Evolutionary conservation across 2,113 vertebrate genomes (phyloP).

Genomic region (Periophthalmus modestus): DNA sequence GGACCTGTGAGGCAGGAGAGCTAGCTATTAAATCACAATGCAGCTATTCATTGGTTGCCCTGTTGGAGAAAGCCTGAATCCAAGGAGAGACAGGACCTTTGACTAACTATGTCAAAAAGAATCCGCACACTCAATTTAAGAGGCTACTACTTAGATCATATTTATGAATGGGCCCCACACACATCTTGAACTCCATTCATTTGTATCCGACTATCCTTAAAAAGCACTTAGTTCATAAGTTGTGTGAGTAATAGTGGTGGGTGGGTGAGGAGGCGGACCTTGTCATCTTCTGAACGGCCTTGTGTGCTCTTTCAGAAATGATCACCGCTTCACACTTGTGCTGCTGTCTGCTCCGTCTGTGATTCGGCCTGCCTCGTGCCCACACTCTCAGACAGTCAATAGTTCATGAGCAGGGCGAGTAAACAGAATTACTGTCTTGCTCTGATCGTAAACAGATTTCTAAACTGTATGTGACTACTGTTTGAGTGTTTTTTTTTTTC

Average conservation of each 20-base stretch:
- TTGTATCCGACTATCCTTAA: constrained; percentile 22
- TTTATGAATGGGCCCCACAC: neutral
- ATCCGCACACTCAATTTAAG: neutral
- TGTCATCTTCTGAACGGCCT: constrained; percentile 5
- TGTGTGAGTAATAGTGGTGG: neutral
- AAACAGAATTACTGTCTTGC: neutral
- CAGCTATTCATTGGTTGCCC: neutral
- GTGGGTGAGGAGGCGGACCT: neutral
- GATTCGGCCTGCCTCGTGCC: neutral
- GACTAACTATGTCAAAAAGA: neutral
- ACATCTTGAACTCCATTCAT: constrained; percentile 7
- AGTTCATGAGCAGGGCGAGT: neutral
- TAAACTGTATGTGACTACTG: neutral
- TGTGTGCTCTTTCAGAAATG: neutral
- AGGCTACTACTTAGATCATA: neutral
- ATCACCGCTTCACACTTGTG: neutral
- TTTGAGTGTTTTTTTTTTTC: no score
- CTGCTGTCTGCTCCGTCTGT: constrained; percentile 9
- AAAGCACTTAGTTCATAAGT: constrained; percentile 5
- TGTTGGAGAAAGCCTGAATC: neutral
- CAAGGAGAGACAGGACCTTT: neutral
- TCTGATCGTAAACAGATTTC: neutral
- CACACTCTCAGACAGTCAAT: neutral
- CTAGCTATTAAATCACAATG: neutral
- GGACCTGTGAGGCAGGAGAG: neutral